phyloP scores from a whole-genome alignment of 2,113 vertebrate genomes.

The Poeciliopsis turrubarensis region DNA sequence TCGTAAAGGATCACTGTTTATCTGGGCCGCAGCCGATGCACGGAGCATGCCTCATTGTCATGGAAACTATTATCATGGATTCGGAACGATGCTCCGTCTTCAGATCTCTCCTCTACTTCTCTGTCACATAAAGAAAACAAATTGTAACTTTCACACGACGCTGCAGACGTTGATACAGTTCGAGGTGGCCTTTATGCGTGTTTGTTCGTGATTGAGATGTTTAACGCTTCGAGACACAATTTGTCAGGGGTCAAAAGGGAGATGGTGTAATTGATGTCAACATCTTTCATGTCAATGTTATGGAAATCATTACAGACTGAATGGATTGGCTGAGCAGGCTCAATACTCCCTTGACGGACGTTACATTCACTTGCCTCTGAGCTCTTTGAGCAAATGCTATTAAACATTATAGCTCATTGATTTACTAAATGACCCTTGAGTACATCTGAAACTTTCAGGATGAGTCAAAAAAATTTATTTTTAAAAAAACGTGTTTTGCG shows the following conservation, averaged over 20 bases:
- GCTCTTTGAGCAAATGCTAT: slow-evolving; percentile 67
- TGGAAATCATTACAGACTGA: slow-evolving; percentile 61
- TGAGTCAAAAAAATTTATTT: neutral
- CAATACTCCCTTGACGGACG: slow-evolving; percentile 49
- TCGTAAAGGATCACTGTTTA: slow-evolving; percentile 99
- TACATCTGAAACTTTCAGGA: slow-evolving; percentile 42
- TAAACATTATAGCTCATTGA: slow-evolving; percentile 68
- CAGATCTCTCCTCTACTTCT: slow-evolving; percentile 14
- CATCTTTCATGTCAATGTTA: slow-evolving; percentile 65
- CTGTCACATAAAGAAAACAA: slow-evolving; percentile 24
- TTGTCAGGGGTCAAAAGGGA: slow-evolving; percentile 48
- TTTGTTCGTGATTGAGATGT: slow-evolving; percentile 17
- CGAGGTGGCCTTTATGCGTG: slow-evolving; percentile 22
- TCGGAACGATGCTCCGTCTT: slow-evolving; percentile 41
- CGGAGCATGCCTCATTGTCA: slow-evolving; percentile 88
- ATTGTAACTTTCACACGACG: slow-evolving; percentile 7
- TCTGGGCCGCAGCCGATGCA: slow-evolving; percentile 85
- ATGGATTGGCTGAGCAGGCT: slow-evolving; percentile 56
- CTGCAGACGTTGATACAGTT: slow-evolving; percentile 24
- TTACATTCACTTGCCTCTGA: slow-evolving; percentile 51
- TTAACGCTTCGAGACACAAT: slow-evolving; percentile 22
- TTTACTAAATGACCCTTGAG: slow-evolving; percentile 69
- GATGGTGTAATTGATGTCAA: slow-evolving; percentile 64
- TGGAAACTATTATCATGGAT: slow-evolving; percentile 90
- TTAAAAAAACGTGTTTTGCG: neutral